Evolutionary conservation across 2,113 vertebrate species (phyloP).

Genomic region (Phyllostomus hastatus): DNA sequence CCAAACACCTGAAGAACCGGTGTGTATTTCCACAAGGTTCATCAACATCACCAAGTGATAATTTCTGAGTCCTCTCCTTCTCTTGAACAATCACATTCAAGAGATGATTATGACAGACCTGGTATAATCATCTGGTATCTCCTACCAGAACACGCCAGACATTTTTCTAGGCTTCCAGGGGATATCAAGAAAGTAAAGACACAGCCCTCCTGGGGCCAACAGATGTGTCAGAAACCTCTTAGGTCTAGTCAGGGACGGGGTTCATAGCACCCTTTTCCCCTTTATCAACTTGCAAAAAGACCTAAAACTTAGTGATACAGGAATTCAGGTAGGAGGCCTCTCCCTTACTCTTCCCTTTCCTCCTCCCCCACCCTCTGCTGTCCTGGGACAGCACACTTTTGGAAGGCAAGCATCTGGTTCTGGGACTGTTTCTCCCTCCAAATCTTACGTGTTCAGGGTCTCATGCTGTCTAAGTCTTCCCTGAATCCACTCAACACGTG

Average conservation of each 20-base stretch:
- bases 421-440: not conserved
- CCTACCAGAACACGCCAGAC: not conserved
- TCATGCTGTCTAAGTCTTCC: not conserved
- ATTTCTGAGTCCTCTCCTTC: not conserved
- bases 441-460: not conserved
- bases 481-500: not conserved
- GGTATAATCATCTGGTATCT: not conserved
- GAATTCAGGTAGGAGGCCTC: not conserved
- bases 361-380: rapidly evolving
- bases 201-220: not conserved
- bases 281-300: not conserved
- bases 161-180: not conserved
- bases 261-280: rapidly evolving
- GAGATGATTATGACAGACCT: not conserved
- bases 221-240: not conserved
- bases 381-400: not conserved
- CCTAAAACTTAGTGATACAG: not conserved
- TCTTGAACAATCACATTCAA: not conserved
- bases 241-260: too few relatives aligned
- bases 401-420: not conserved
- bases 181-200: not conserved
- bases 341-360: not conserved
- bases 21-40: not conserved
- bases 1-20: not conserved
- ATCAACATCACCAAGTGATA: not conserved